A percentile compares a stretch with the other conserved stretches of the same genome.
phyloP scores from a whole-genome alignment of 2,113 vertebrate species.

The Parus major region DNA sequence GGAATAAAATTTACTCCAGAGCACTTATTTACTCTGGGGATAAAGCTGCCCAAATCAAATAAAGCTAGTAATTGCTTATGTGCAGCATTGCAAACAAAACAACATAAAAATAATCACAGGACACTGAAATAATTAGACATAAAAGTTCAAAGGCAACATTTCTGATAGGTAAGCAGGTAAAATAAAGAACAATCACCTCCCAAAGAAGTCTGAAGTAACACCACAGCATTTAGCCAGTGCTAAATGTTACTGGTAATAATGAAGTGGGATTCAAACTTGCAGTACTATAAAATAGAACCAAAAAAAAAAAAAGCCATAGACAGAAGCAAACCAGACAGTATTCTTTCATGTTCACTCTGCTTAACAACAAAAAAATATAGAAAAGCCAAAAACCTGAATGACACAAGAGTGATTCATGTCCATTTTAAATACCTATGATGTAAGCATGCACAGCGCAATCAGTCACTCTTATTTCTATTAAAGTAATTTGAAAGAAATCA shows the following conservation, averaged over 20 bases:
- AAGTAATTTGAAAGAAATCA: background rate
- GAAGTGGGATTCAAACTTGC: background rate
- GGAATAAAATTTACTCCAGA: background rate
- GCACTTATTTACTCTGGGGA: background rate
- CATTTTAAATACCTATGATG: background rate
- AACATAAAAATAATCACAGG: background rate
- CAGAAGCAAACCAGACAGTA: background rate
- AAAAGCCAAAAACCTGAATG: background rate
- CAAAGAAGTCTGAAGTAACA: background rate
- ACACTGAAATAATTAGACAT: background rate
- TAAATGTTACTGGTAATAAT: background rate
- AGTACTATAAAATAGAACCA: background rate
- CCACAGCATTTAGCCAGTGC: background rate
- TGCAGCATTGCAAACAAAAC: background rate
- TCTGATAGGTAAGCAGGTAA: background rate
- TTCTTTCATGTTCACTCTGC: background rate
- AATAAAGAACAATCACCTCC: background rate
- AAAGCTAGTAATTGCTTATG: background rate
- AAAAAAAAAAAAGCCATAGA: background rate
- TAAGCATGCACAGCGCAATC: background rate
- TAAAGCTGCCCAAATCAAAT: conserved; percentile 16
- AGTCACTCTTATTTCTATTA: background rate
- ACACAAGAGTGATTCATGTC: background rate
- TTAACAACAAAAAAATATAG: background rate
- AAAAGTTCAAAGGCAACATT: background rate